A percentile compares a stretch with the other conserved stretches of the same genome.
phyloP scores from a whole-genome alignment of 2,113 vertebrate genomes.

The Peucedramus taeniatus region DNA sequence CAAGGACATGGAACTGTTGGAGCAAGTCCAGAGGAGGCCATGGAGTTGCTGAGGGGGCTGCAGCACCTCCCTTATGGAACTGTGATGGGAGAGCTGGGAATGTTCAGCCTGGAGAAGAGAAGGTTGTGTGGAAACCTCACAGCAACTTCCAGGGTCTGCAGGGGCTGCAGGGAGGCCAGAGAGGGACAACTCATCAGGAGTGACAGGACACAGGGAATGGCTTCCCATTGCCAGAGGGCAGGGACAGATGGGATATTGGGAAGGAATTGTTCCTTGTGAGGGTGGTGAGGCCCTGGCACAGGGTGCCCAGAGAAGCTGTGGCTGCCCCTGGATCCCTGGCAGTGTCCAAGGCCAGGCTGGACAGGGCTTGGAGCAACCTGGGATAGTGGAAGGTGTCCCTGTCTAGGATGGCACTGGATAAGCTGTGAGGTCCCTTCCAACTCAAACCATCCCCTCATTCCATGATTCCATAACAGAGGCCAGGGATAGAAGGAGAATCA shows the following conservation, averaged over 20 bases:
- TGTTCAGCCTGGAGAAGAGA: not conserved
- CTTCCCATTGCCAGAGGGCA: not conserved
- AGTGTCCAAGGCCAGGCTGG: not conserved
- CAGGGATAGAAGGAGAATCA: not conserved
- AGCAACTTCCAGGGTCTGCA: not conserved
- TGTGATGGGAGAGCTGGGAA: not conserved
- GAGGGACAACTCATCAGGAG: not conserved
- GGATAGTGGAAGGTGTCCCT: fast-evolving
- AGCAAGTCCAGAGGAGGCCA: not conserved
- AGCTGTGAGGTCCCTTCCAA: not conserved
- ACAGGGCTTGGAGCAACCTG: fast-evolving
- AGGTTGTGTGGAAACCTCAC: not conserved
- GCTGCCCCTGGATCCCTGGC: not conserved
- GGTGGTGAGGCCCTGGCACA: not conserved
- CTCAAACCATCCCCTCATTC: not conserved
- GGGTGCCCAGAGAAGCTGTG: not conserved
- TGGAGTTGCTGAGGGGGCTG: no score
- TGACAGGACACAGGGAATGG: not conserved
- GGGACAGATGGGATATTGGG: not conserved
- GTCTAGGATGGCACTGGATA: no score
- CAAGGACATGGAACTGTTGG: not conserved
- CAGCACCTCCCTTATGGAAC: not conserved
- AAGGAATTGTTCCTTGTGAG: fast-evolving
- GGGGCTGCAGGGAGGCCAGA: not conserved
- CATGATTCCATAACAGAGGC: not conserved